Conservation (phyloP, 2,797 vertebrate species). For the Coregonus suidteri region DNA sequence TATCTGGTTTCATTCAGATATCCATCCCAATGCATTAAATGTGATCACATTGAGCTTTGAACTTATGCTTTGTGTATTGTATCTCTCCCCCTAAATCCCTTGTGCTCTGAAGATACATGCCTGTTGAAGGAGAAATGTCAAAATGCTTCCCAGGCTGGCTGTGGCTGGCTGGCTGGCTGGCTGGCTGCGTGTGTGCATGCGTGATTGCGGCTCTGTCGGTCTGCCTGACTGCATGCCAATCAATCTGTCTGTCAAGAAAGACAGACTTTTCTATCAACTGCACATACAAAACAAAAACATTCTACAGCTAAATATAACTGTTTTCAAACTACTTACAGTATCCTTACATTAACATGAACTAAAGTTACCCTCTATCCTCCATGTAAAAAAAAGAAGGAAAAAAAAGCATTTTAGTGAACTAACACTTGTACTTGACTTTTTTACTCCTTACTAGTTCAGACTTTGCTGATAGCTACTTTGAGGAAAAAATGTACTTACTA, state of each 20-base stretch:
- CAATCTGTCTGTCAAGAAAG: neutral
- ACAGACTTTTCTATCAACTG: neutral
- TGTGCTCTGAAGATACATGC: conserved; percentile 22
- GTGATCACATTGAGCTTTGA: conserved; percentile 65
- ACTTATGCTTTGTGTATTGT: conserved; percentile 39
- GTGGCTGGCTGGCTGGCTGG: too few species aligned
- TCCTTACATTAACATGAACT: neutral
- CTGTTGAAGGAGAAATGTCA: conserved; percentile 20
- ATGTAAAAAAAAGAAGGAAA: neutral
- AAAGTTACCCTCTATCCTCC: neutral
- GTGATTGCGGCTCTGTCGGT: neutral
- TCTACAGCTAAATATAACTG: neutral
- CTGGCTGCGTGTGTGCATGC: too few species aligned
- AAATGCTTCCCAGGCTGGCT: neutral
- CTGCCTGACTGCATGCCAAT: neutral
- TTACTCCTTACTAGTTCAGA: too few species aligned
- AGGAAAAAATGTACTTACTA: too few species aligned
- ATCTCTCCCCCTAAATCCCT: conserved; percentile 51
- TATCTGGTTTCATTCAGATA: conserved; percentile 62
- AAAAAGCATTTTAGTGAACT: too few species aligned
- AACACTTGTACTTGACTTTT: too few species aligned
- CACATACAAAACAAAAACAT: neutral
- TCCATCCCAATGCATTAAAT: conserved; percentile 59
- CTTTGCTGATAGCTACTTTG: too few species aligned
- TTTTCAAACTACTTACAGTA: neutral